Evolutionary conservation across 2,888 invertebrate species (phyloP).

Genomic region (Clistopyga incitator): DNA sequence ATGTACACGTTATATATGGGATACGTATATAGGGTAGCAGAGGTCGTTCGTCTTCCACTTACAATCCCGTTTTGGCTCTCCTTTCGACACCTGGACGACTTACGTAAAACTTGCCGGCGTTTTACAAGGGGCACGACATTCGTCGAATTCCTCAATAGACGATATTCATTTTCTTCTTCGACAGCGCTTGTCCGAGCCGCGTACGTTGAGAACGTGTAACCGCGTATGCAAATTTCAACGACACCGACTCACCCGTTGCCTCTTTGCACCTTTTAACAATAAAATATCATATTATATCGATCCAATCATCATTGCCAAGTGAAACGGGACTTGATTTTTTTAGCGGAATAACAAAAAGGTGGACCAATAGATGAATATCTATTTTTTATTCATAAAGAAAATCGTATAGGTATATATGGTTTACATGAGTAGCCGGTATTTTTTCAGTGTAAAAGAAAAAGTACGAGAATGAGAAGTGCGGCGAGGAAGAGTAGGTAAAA

Average conservation of each 20-base stretch:
- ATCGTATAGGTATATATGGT: too few relatives aligned
- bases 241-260: not conserved
- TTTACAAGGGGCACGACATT: slow-evolving; percentile 21
- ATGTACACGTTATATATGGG: slow-evolving; percentile 28
- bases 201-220: slow-evolving; percentile 4
- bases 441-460: slow-evolving; percentile 18
- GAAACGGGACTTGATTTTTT: slow-evolving; percentile 60
- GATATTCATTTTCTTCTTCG: slow-evolving; percentile 22
- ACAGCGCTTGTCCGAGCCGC: not conserved
- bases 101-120: slow-evolving; percentile 31
- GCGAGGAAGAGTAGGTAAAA: slow-evolving; percentile 21
- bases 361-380: too few relatives aligned
- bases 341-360: too few relatives aligned
- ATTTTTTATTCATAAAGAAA: too few relatives aligned
- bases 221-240: slow-evolving; percentile 34
- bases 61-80: slow-evolving; percentile 26
- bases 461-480: slow-evolving; percentile 12
- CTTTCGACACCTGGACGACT: slow-evolving; percentile 35
- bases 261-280: slow-evolving; percentile 25
- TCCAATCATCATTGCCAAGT: slow-evolving; percentile 62
- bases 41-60: slow-evolving; percentile 45
- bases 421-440: not conserved
- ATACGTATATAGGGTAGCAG: slow-evolving; percentile 17
- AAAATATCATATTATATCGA: slow-evolving; percentile 50
- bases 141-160: slow-evolving; percentile 21